Conservation (phyloP, 2,113 vertebrate species). For the Alouatta palliata region DNA sequence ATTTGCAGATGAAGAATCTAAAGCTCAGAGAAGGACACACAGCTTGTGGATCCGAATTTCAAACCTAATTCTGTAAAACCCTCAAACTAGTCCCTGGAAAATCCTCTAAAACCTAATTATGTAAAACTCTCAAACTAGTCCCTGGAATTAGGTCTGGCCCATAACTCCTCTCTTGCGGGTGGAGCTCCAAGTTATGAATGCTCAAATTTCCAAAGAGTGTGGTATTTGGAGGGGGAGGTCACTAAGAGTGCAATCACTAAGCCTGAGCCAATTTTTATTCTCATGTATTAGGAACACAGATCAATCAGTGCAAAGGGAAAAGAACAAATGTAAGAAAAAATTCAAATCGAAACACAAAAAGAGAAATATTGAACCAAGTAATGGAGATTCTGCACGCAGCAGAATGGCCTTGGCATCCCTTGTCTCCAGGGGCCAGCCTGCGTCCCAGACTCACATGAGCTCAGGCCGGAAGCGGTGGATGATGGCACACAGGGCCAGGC, state of each 20-base stretch:
- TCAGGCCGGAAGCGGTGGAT: conserved; percentile 96
- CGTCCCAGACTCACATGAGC: conserved; percentile 89
- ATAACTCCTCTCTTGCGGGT: not conserved
- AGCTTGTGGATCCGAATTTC: not conserved
- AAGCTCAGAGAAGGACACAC: not conserved
- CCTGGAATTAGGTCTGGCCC: not conserved
- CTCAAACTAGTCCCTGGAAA: not conserved
- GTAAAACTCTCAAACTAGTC: not conserved
- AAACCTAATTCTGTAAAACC: not conserved
- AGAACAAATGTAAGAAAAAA: not conserved
- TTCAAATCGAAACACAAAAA: not conserved
- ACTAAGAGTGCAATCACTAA: too few relatives aligned
- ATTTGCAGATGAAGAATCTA: not conserved
- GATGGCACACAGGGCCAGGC: conserved; percentile 94
- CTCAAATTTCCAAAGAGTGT: not conserved
- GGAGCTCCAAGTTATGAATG: not conserved
- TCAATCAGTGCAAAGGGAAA: not conserved
- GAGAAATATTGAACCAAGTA: not conserved
- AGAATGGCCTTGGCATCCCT: not conserved
- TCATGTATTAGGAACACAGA: not conserved
- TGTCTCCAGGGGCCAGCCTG: not conserved
- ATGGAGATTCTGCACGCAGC: not conserved
- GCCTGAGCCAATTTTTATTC: not conserved
- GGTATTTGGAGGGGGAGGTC: not conserved
- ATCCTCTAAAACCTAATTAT: not conserved